Evolutionary conservation across 1,140 invertebrate genomes (phyloP), one percentile per base, ranked within the genome.

Genomic region (Ditylenchus dipsaci): DNA sequence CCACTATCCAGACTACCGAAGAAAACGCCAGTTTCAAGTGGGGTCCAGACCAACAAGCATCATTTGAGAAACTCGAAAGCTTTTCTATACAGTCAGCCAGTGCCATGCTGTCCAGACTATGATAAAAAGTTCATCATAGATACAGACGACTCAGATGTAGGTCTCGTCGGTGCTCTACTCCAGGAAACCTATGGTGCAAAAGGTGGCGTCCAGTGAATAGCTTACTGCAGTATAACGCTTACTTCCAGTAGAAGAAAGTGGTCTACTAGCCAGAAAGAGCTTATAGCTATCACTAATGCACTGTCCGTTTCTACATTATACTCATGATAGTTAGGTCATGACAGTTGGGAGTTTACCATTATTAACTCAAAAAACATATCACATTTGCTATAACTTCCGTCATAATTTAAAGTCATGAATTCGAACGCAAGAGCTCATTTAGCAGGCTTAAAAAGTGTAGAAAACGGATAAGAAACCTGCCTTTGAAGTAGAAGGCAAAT

Each of bases 141-240:
- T 33, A 60, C 68, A 9, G 69, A 71, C 27, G 69, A 58, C 1
- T 70, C 67, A 19, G 21, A n/a, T 7, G 69, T 71, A 43, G 69
- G 49, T 1, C 57, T 30, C n/a, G 67, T 17, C 7, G 68, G 59
- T 1, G 67, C 43, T 15, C 33, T 71, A 13, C 33, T 69, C 11
- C 69, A 71, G 59, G 26, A 29, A 59, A 47, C 53, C 8, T 23
- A 30, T n/a, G 33, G 49, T 9, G 23, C 27, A 0, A 27, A n/a
- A 11, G n/a, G 30, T 0, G 8, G 19, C 21, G 63, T 53, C 43
- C 58, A 47, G 29, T 45, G 68, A 5, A 56, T 71, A 1, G 68
- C 67, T 11, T 69, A 71, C 56, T 26, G 21, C 7, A 42, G 27
- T 3, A 7, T 67, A 13, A 71, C 69, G 8, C 57, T 71, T 1